These are phyloP conservation scores for Kryptolebias ocellatus DNA, from an alignment of 2,797 vertebrate genomes.

Conservation along the genomic window DNA sequence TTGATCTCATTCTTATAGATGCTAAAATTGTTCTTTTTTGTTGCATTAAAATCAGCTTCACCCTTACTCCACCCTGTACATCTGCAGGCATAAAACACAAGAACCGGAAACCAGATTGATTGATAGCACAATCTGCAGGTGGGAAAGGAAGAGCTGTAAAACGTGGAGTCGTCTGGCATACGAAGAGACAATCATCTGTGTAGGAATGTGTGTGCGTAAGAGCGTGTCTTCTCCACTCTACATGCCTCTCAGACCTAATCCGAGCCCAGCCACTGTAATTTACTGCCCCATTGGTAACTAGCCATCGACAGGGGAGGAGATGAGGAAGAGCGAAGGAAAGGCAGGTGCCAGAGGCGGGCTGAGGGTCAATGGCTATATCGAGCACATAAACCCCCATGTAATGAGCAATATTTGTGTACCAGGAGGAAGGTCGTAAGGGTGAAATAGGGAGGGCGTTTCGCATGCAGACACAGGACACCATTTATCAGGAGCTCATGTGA, in stretches of 20 bases:
- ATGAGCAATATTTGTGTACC: conserved; percentile 82
- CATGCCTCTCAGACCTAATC: conserved; percentile 68
- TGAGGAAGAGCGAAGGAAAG: conserved; percentile 59
- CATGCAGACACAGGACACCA: conserved; percentile 35
- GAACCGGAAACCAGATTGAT: conserved; percentile 64
- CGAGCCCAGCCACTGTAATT: conserved; percentile 72
- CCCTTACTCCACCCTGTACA: conserved; percentile 18
- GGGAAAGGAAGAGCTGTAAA: conserved; percentile 52
- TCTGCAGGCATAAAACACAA: conserved; percentile 44
- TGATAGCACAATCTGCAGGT: conserved; percentile 73
- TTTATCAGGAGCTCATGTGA: conserved; percentile 38
- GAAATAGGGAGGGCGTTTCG: conserved; percentile 61
- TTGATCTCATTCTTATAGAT: not conserved
- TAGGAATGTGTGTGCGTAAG: conserved; percentile 27
- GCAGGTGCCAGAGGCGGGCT: conserved; percentile 61
- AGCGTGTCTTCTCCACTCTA: conserved; percentile 26
- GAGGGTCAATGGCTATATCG: conserved; percentile 77
- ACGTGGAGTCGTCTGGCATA: conserved; percentile 65
- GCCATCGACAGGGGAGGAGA: conserved; percentile 70
- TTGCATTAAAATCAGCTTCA: conserved; percentile 6
- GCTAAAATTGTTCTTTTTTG: conserved; percentile 8
- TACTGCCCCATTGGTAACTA: conserved; percentile 74
- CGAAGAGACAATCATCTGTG: conserved; percentile 66
- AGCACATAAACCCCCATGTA: conserved; percentile 80
- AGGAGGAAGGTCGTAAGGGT: conserved; percentile 70